These are phyloP conservation scores for Cheilosia variabilis DNA, from an alignment of 2,888 invertebrate species.

Conservation along the genomic window DNA sequence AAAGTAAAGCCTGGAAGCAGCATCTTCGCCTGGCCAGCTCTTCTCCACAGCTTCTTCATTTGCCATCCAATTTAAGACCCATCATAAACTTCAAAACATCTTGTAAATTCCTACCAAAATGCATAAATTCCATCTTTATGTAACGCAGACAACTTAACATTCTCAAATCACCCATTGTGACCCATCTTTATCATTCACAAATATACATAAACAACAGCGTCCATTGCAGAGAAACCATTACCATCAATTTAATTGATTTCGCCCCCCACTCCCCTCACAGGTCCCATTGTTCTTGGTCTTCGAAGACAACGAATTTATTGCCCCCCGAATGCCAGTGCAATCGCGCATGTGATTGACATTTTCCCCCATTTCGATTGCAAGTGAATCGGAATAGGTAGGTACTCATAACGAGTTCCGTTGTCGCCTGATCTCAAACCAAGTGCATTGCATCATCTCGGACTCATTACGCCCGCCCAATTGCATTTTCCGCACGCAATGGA, in stretches of 20 bases:
- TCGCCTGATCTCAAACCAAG: background rate
- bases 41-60: no score
- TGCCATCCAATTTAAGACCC: no score
- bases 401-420: constrained; percentile 38
- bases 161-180: constrained; percentile 56
- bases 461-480: constrained; percentile 22
- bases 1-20: no score
- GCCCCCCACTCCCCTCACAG: background rate
- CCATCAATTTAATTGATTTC: constrained; percentile 66
- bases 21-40: no score
- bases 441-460: constrained; percentile 41
- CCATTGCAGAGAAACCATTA: constrained; percentile 37
- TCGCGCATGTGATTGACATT: constrained; percentile 60
- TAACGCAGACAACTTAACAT: constrained; percentile 34
- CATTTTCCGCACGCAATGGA: constrained; percentile 14
- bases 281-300: constrained; percentile 36
- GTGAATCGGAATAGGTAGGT: constrained; percentile 13
- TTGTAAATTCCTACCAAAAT: background rate
- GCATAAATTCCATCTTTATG: constrained; percentile 33
- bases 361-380: constrained; percentile 38
- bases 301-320: constrained; percentile 56
- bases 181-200: constrained; percentile 31
- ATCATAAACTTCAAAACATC: background rate
- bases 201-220: constrained; percentile 49
- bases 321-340: constrained; percentile 28